Base-by-base conservation (phyloP, 2,113 vertebrate species). In the Anas platyrhynchos region DNA sequence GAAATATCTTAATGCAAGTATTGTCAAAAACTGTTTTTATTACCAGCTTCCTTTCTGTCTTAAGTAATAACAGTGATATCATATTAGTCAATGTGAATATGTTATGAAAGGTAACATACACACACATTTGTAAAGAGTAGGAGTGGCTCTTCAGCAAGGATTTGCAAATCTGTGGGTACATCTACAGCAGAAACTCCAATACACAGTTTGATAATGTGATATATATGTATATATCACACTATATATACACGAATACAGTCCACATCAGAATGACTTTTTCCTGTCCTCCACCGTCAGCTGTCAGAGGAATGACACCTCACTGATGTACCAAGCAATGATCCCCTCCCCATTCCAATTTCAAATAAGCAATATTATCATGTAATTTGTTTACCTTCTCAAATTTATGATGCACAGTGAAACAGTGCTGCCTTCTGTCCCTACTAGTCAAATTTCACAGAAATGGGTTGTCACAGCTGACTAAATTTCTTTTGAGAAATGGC, bases 401-500 rank as follows among this genome's bases (percentile, higher is more conserved):
- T 79, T 34, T 91, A 86, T 95, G 75, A 71, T 23, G 6, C 79
- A 56, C 16, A 10, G 78, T 78, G 90, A 95, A 95, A 43, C 50
- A 84, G 38, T 50, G 23, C 76, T 83, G 72, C 82, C 78, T 86
- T 74, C 76, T 96, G 76, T 73, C 89, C 61, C 56, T 44, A 31
- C 66, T 31, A 94, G 85, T 83, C 82, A 86, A 79, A 96, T 95
- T 96, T 95, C 75, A 78, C 56, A 55, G 74, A 97, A 93, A 95
- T 80, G 31, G 27, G 26, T 93, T 97, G 97, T 96, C 97, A 97
- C 81, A 89, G 71, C 71, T 95, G 52, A 80, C 88, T 94, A 76
- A 88, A 87, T 83, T 95, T 89, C 59, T 94, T 97, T 83, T 95
- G 97, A 97, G 71, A 86, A 94, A 97, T 96, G 71, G 73, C 41